These are phyloP conservation scores for Nannoperca obscura DNA, from an alignment of 2,797 vertebrate species.

Conservation along the genomic window DNA sequence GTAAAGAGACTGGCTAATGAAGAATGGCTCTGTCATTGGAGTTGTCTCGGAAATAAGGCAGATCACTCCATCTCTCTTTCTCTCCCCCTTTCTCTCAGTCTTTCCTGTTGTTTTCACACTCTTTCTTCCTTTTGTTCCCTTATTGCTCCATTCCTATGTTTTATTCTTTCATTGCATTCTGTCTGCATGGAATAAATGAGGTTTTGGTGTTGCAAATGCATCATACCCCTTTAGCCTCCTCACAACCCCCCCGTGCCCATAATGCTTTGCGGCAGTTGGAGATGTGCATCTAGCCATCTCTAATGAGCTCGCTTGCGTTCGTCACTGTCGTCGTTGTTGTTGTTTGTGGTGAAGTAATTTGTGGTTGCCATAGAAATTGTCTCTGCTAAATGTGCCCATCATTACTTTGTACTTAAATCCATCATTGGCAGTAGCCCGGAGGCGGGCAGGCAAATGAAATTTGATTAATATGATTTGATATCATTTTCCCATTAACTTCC, in stretches of 20 bases:
- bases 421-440: slow-evolving; percentile 54
- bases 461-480: slow-evolving; percentile 67
- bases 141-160: slow-evolving; percentile 62
- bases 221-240: slow-evolving; percentile 32
- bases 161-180: slow-evolving; percentile 62
- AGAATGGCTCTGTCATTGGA: slow-evolving; percentile 75
- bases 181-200: slow-evolving; percentile 72
- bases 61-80: slow-evolving; percentile 70
- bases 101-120: slow-evolving; percentile 58
- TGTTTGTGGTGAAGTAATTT: slow-evolving; percentile 72
- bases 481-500: slow-evolving; percentile 55
- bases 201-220: slow-evolving; percentile 67
- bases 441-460: slow-evolving; percentile 47
- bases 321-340: slow-evolving; percentile 58
- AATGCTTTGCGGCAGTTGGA: slow-evolving; percentile 65
- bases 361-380: slow-evolving; percentile 71
- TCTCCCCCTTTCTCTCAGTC: slow-evolving; percentile 34
- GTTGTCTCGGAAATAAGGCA: slow-evolving; percentile 72
- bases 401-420: slow-evolving; percentile 69
- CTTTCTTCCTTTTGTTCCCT: slow-evolving; percentile 58
- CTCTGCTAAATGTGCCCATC: slow-evolving; percentile 65
- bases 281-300: slow-evolving; percentile 78
- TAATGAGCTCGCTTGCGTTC: slow-evolving; percentile 74
- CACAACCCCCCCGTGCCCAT: slow-evolving; percentile 41
- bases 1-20: slow-evolving; percentile 80